Evolutionary conservation across 2,113 vertebrate species (phyloP), one percentile per base, ranked within the genome.

Genomic region (Nothocercus julius): DNA sequence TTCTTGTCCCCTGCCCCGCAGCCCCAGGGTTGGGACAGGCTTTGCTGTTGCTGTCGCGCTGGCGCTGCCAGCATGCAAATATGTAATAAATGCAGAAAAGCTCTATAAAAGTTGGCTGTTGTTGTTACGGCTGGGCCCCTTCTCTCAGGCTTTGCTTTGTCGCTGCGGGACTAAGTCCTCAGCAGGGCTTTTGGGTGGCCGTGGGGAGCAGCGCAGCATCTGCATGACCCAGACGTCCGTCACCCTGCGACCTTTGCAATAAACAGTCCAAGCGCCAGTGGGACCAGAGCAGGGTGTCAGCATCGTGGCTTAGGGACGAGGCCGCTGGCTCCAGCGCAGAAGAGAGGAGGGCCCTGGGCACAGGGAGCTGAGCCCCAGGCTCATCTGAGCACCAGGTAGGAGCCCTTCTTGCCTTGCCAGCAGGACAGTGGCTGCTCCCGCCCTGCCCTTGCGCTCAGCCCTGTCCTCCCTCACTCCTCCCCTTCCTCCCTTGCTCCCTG

Each of bases 191-290:
- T n/a, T 45, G 68, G 36, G 81, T 45, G 61, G 61, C 64, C 45
- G 11, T 0, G 0, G 67, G 67, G 38, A 80, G 47, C 66, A 34
- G 36, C 38, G 44, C n/a, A 0, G 0, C 40, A 34, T 72, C 19
- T 85, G 28, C 2, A 0, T 74, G 32, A 91, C 25, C 22, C 47
- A 53, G n/a, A 53, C 0, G 5, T 74, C 70, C 17, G 4, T 82
- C 66, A 47, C 40, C n/a, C 47, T 20, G 36, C 32, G 85, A 25
- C 68, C 85, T 69, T 56, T 54, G 7, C 36, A 47, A 32, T 59
- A 76, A 92, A 44, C 82, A 3, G 74, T 61, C 58, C 61, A 47
- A 21, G 92, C 0, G 2, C 20, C 0, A 0, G 51, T 44, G 32
- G 53, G 20, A 78, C 49, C 44, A 51, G 80, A 1, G 1, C 47